Evolutionary conservation across 2,797 vertebrate genomes (phyloP).

Genomic region (Naso thynnoides): DNA sequence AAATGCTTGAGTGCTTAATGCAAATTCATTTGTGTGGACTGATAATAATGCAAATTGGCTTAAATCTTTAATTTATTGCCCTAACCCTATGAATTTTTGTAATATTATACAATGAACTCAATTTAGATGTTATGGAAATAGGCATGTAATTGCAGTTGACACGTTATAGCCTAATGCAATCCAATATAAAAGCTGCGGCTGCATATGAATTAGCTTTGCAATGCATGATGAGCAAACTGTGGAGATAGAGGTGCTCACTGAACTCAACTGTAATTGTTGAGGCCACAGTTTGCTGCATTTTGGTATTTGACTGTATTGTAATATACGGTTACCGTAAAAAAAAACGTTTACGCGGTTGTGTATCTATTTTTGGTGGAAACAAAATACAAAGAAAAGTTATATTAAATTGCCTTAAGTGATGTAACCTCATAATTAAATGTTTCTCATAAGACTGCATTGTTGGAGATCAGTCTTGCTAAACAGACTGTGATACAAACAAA

Average conservation of each 20-base stretch:
- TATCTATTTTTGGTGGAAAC: constrained; percentile 4
- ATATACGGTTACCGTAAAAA: too few species aligned
- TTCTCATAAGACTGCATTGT: constrained; percentile 16
- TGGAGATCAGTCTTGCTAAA: constrained; percentile 37
- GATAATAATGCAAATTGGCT: not conserved
- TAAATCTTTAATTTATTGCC: not conserved
- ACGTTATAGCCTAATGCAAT: constrained; percentile 2
- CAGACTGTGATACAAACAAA: not conserved
- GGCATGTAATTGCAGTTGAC: not conserved
- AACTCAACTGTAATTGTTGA: not conserved
- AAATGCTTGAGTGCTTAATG: not conserved
- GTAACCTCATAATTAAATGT: constrained; percentile 39
- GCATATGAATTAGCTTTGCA: not conserved
- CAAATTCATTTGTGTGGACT: not conserved
- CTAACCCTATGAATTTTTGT: not conserved
- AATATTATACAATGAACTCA: not conserved
- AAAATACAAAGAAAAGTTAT: not conserved
- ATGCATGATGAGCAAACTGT: not conserved
- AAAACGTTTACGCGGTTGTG: not conserved
- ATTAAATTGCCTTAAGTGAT: constrained; percentile 13
- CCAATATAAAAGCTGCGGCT: not conserved
- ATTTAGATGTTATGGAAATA: not conserved
- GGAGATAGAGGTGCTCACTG: not conserved
- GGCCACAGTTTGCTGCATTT: not conserved
- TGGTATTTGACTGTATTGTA: not conserved